phyloP scores from a whole-genome alignment of 2,888 invertebrate species.

The Rotaria sp. region DNA sequence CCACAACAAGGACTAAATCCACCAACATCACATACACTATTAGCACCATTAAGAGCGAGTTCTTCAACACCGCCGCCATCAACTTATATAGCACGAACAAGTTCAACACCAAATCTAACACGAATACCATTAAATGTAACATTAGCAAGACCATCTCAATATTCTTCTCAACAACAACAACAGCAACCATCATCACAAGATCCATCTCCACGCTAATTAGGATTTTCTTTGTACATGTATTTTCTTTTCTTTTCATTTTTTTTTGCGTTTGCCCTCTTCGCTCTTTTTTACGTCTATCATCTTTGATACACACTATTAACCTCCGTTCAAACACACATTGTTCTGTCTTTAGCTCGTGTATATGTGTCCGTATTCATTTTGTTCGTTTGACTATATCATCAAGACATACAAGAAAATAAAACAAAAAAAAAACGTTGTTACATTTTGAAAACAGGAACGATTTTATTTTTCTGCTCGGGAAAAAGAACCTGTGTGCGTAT shows the following conservation, averaged over 20 bases:
- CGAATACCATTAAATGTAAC: constrained; percentile 15
- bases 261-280: not conserved
- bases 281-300: not conserved
- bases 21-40: constrained; percentile 31
- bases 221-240: not conserved
- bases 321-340: not conserved
- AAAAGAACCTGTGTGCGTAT: not conserved
- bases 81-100: constrained; percentile 18
- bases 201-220: not conserved
- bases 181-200: not conserved
- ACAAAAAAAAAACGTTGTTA: not conserved
- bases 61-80: constrained; percentile 27
- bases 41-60: constrained; percentile 30
- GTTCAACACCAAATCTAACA: constrained; percentile 21
- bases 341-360: not conserved
- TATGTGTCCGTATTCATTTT: not conserved
- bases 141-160: not conserved
- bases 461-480: not conserved
- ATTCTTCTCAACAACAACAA: not conserved
- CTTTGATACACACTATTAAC: not conserved
- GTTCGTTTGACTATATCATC: not conserved
- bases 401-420: not conserved
- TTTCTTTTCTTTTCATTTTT: not conserved
- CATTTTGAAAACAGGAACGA: not conserved
- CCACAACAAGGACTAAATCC: not conserved